Evolutionary conservation across 2,113 vertebrate species (phyloP).

Genomic region (Callocephalon fimbriatum): DNA sequence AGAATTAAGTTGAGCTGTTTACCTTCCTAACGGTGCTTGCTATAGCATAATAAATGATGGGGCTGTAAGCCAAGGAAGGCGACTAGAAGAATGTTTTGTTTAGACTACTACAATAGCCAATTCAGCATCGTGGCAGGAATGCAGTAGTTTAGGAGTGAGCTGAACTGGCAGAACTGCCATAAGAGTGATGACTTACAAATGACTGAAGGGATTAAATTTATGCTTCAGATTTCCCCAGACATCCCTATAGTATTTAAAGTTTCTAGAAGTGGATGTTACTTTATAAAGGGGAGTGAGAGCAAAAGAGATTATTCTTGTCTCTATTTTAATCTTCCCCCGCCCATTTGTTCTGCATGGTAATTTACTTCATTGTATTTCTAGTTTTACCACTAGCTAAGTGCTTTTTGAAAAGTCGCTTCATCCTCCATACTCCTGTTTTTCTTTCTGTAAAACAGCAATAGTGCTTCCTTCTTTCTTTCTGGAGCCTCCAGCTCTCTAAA

Average conservation of each 20-base stretch:
- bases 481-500: not conserved
- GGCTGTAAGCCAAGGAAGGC: constrained; percentile 28
- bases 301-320: not conserved
- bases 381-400: not conserved
- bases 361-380: not conserved
- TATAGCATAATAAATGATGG: constrained; percentile 37
- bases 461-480: not conserved
- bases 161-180: not conserved
- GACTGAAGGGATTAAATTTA: not conserved
- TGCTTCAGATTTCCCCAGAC: not conserved
- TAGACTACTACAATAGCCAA: constrained; percentile 60
- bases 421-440: not conserved
- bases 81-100: constrained; percentile 59
- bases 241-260: not conserved
- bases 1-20: constrained; percentile 39
- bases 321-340: not conserved
- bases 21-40: constrained; percentile 10
- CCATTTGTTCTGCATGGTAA: not conserved
- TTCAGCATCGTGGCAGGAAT: constrained; percentile 19
- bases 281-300: not conserved
- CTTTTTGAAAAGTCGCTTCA: not conserved
- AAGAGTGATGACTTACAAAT: not conserved
- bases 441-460: not conserved
- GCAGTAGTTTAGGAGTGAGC: not conserved
- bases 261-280: not conserved